Percentiles rank a stretch among this genome's conserved stretches.
phyloP scores from a whole-genome alignment of 2,113 vertebrate species.

The Neopipo cinnamomea region DNA sequence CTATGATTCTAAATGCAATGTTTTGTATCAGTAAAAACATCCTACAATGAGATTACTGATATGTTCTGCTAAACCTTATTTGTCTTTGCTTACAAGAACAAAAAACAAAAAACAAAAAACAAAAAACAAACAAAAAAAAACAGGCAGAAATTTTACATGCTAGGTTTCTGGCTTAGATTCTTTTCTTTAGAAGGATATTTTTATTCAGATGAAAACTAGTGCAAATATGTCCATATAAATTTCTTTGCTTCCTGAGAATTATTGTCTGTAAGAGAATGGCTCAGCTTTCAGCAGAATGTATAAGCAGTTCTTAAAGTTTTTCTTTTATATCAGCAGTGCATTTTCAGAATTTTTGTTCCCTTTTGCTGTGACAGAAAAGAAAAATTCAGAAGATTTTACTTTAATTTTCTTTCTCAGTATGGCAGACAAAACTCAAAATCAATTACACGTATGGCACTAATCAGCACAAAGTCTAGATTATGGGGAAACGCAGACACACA shows the following conservation, averaged over 20 bases:
- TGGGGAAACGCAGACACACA: not conserved
- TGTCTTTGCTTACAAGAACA: not conserved
- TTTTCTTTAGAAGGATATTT: not conserved
- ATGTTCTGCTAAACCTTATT: not conserved
- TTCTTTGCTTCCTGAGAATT: not conserved
- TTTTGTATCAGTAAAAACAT: not conserved
- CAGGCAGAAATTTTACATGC: not conserved
- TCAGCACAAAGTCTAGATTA: not conserved
- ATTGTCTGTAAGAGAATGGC: not conserved
- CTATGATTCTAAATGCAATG: not conserved
- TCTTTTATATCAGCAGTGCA: not conserved
- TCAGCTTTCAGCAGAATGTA: not conserved
- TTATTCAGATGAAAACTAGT: not conserved
- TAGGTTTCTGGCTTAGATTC: not conserved
- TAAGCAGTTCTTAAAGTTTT: not conserved
- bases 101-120: not conserved
- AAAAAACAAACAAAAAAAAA: too few species aligned
- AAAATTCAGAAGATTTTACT: not conserved
- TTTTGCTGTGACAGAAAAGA: not conserved
- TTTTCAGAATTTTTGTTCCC: not conserved
- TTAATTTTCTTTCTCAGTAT: not conserved
- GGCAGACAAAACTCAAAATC: not conserved
- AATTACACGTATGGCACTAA: not conserved
- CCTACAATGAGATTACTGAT: not conserved
- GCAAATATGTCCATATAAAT: not conserved